Base-by-base conservation (phyloP, 2,888 invertebrate species). In the Liopterus haemorrhoidalis region DNA sequence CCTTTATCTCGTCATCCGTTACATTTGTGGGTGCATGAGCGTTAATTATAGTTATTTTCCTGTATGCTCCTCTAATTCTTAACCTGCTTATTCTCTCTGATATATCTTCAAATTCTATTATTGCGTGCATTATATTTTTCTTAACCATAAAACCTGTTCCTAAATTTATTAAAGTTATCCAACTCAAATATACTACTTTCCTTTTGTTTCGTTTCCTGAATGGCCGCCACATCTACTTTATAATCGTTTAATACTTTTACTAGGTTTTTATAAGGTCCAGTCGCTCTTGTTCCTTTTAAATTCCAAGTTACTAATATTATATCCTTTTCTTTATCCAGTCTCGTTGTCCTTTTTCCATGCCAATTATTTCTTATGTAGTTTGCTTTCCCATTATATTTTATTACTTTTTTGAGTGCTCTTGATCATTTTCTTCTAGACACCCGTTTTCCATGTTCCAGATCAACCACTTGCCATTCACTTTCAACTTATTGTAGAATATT, bases 191-290 rank as follows among this genome's bases (percentile, higher is more conserved):
- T n/a, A n/a, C n/a, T n/a, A n/a, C n/a, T n/a, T n/a, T n/a, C n/a
- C n/a, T n/a, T 31, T 31, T 31, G 15, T 31, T 6, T 31, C 14
- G 31, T 31, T 31, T 31, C 31, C 14, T 31, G 31, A 16, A 31
- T 31, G 14, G 18, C 18, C 14, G 5, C 31, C 9, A 31, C 18
- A 31, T 31, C 31, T 28, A 28, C 12, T 5, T n/a, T 6, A n/a
- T 28, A 28, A 11, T n/a, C 12, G n/a, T 28, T 28, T n/a, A 31
- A 31, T 16, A 9, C 18, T 12, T 9, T 18, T 31, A 16, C 31
- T 18, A 31, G 31, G 14, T 31, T 31, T 31, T 31, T 31, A 31
- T 31, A 31, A 3, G 31, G 16, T 31, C 31, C 31, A 16, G 15
- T 14, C 9, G 14, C 5, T 18, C 31, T 31, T 31, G 31, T 31